Base-by-base conservation (phyloP, 2,888 invertebrate species). In the Apomyelois bistriatella region DNA sequence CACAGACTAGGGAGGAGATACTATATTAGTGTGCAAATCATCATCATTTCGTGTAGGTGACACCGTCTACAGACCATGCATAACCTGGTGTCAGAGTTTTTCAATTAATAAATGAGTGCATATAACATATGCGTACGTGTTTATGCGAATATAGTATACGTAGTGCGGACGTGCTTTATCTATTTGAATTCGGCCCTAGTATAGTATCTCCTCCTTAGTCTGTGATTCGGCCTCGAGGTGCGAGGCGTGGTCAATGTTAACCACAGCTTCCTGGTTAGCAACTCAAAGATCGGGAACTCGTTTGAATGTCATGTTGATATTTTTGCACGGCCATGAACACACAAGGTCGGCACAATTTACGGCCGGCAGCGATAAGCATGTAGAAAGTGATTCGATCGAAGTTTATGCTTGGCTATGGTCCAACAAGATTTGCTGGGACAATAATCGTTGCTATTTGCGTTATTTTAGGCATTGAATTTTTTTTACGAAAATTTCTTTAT, bases 291-390 rank as follows among this genome's bases (percentile, higher is more conserved):
- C 85, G 85, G 85, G 82, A 85, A 86, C 86, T 82, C 80, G 76
- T 82, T 81, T 86, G 85, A 87, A 87, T 87, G 86, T 86, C 84
- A 86, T 78, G 79, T 83, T 80, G 85, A 82, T 89, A 89, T 88
- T 89, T 89, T 87, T 84, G 86, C 85, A 72, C 79, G 85, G 71
- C 88, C 86, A 70, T 87, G 88, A 85, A 81, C 64, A 74, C 70
- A 77, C 86, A 88, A 89, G 89, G 89, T 78, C 83, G 68, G 57
- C 60, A 66, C 70, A 82, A 83, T 80, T 81, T 81, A 79, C 79
- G 70, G 73, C 68, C 74, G 77, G 74, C 68, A 64, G 70, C 79
- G 79, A 83, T 84, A 82, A 80, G 70, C 73, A 74, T 67, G 77
- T 82, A 83, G 83, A 89, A 88, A 88, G 86, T 86, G 84, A 87